Conservation (phyloP, 2,113 vertebrate species). For the Octodon degus region DNA sequence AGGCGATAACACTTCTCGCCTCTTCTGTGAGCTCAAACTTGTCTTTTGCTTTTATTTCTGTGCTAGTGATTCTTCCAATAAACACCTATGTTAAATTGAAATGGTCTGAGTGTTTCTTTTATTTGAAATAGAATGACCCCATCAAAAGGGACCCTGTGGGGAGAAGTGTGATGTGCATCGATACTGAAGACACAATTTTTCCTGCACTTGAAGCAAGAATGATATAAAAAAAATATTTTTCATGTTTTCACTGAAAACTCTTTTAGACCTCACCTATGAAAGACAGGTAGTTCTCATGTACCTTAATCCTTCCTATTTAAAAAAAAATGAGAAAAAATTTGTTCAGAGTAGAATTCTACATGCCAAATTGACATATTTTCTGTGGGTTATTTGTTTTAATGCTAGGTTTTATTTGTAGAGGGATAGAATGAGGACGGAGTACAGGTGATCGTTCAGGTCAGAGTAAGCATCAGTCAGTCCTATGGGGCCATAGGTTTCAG, state of each 20-base stretch:
- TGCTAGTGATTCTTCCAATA: neutral
- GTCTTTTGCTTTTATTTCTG: neutral
- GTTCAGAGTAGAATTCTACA: neutral
- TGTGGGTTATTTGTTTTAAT: conserved; percentile 30
- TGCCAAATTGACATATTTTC: neutral
- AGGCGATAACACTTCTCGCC: rapidly evolving
- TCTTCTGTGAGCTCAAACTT: neutral
- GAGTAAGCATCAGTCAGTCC: neutral
- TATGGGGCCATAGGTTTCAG: neutral
- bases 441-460: neutral
- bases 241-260: neutral
- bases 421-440: neutral
- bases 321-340: conserved; percentile 14
- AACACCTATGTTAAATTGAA: neutral
- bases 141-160: neutral
- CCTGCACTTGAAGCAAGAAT: neutral
- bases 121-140: neutral
- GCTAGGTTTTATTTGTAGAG: neutral
- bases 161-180: neutral
- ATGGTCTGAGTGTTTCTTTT: neutral
- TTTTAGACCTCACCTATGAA: neutral
- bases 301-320: conserved; percentile 40
- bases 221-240: neutral
- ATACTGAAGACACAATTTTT: neutral
- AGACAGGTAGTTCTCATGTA: neutral